phyloP scores from a whole-genome alignment of 2,113 vertebrate genomes.

The Siniperca chuatsi region DNA sequence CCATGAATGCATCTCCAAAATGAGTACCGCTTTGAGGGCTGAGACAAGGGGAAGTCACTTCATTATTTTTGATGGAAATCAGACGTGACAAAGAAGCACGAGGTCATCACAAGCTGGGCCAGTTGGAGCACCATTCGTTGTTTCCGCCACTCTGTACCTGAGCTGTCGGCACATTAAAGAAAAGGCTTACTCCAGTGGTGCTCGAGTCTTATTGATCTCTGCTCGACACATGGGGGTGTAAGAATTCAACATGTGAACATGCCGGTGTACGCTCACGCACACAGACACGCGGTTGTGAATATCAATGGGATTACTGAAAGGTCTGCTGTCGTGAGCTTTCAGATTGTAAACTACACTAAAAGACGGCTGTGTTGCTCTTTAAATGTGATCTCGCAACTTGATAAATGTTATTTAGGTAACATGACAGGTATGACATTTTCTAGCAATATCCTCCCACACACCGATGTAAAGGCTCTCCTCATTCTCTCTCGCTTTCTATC shows the following conservation, averaged over 20 bases:
- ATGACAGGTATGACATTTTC: constrained; percentile 76
- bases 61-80: constrained; percentile 62
- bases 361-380: constrained; percentile 68
- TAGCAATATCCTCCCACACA: constrained; percentile 22
- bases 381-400: constrained; percentile 66
- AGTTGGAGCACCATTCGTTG: neutral
- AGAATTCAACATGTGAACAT: constrained; percentile 45
- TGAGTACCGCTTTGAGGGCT: neutral
- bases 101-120: constrained; percentile 33
- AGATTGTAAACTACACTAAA: constrained; percentile 58
- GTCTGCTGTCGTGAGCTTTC: constrained; percentile 70
- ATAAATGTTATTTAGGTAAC: constrained; percentile 77
- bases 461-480: constrained; percentile 27
- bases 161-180: constrained; percentile 46
- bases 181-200: constrained; percentile 42
- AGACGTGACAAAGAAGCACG: constrained; percentile 32
- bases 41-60: constrained; percentile 26
- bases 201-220: constrained; percentile 57
- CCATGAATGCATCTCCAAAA: constrained; percentile 1
- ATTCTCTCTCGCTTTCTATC: constrained; percentile 13
- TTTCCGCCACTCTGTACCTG: constrained; percentile 24
- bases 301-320: constrained; percentile 71
- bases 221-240: constrained; percentile 7
- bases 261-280: neutral
- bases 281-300: constrained; percentile 45